Evolutionary conservation across 2,888 invertebrate species (phyloP).

Genomic region (Caradrina kadenii): DNA sequence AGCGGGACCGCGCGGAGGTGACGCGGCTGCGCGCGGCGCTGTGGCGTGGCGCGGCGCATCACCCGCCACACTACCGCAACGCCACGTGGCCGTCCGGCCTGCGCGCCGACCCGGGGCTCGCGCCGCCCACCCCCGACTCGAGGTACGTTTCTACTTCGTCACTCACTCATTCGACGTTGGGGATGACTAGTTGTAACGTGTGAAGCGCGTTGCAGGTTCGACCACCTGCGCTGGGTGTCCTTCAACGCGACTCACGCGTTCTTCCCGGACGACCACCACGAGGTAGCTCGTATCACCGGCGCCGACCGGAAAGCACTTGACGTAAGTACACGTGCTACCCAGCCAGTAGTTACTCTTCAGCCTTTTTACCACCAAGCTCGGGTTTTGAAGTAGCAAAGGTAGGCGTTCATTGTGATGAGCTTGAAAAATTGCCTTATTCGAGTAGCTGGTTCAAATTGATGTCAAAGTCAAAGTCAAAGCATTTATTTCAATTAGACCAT

Average conservation of each 20-base stretch:
- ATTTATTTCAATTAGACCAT: too few relatives aligned
- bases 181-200: background rate
- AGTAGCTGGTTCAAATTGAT: too few relatives aligned
- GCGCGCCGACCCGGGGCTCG: slow-evolving; percentile 87
- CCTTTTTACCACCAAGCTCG: too few relatives aligned
- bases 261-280: slow-evolving; percentile 95
- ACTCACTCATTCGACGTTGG: too few relatives aligned
- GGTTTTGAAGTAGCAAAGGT: too few relatives aligned
- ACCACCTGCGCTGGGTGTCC: slow-evolving; percentile 96
- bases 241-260: slow-evolving; percentile 96
- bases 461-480: too few relatives aligned
- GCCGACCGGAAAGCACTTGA: slow-evolving; percentile 93
- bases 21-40: slow-evolving; percentile 64
- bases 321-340: slow-evolving; percentile 72
- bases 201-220: slow-evolving; percentile 88
- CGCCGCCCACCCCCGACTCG: slow-evolving; percentile 90
- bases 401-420: too few relatives aligned
- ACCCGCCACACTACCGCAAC: slow-evolving; percentile 89
- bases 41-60: slow-evolving; percentile 69
- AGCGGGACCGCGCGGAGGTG: slow-evolving; percentile 69
- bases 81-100: slow-evolving; percentile 94
- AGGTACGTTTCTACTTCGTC: slow-evolving; percentile 75
- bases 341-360: too few relatives aligned
- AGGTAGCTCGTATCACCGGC: slow-evolving; percentile 91
- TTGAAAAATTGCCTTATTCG: too few relatives aligned